Percentiles rank a stretch among this genome's conserved stretches.
phyloP scores from a whole-genome alignment of 2,888 invertebrate species.

The Pegoplata infirma region DNA sequence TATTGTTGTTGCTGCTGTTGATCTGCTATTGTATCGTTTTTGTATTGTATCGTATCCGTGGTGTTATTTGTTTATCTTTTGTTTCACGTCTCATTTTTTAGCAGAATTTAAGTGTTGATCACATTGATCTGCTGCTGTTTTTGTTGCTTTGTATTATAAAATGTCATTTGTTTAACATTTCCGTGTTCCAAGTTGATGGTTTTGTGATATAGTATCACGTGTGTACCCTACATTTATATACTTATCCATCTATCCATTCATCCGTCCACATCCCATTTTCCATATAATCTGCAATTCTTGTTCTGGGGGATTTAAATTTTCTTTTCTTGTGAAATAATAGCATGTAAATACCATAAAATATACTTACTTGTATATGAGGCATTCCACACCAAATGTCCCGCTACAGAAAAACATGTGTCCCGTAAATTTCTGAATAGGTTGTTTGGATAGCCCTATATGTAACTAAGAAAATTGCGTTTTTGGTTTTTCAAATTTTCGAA shows the following conservation, averaged over 20 bases:
- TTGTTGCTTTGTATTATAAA: conserved; percentile 20
- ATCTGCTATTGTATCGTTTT: not conserved
- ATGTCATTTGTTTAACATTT: conserved; percentile 55
- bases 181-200: conserved; percentile 47
- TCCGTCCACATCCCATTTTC: conserved; percentile 1
- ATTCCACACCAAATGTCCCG: no score
- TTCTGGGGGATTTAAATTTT: not conserved
- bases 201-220: conserved; percentile 43
- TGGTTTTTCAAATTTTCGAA: no score
- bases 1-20: not conserved
- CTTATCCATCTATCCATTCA: conserved; percentile 27
- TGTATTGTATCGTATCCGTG: not conserved
- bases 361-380: no score
- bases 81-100: conserved; percentile 15
- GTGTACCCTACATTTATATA: conserved; percentile 31
- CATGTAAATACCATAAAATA: conserved; percentile 43
- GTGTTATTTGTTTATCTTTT: conserved; percentile 19
- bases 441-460: no score
- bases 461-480: no score
- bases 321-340: conserved; percentile 19
- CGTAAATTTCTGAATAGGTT: no score
- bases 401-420: no score
- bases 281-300: not conserved
- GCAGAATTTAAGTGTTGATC: conserved; percentile 46
- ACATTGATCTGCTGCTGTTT: conserved; percentile 42